Evolutionary conservation across 1,140 invertebrate genomes (phyloP).

Genomic region (Heliconius hermathena): DNA sequence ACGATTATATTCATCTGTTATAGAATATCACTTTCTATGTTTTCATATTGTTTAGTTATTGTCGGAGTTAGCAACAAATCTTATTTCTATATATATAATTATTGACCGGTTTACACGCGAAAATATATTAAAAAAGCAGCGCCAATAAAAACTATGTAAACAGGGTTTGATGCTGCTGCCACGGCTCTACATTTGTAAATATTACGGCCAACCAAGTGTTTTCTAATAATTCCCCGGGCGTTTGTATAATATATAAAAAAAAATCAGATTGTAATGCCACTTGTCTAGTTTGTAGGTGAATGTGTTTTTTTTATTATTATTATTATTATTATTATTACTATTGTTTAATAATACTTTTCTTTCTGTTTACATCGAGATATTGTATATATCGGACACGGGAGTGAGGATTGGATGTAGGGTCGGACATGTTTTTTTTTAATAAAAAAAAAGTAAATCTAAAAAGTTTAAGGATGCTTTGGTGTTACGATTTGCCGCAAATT

Average conservation of each 20-base stretch:
- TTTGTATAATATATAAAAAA: background rate
- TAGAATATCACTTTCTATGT: background rate
- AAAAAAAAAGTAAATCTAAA: background rate
- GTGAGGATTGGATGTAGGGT: slow-evolving; percentile 38
- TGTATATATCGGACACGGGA: slow-evolving; percentile 50
- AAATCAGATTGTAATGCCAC: slow-evolving; percentile 49
- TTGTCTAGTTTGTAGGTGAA: slow-evolving; percentile 75
- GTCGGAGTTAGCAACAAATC: slow-evolving; percentile 1
- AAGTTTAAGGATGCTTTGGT: background rate
- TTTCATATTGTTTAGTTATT: background rate
- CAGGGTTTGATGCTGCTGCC: slow-evolving; percentile 8
- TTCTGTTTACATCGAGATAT: slow-evolving; percentile 60
- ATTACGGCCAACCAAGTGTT: background rate
- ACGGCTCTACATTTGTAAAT: slow-evolving; percentile 2
- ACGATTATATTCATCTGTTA: background rate
- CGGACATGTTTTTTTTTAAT: slow-evolving; percentile 1
- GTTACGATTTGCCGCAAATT: background rate
- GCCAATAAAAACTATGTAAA: slow-evolving; percentile 1
- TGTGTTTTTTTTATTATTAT: slow-evolving; percentile 64
- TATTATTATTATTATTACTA: slow-evolving; percentile 59
- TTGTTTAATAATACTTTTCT: slow-evolving; percentile 39
- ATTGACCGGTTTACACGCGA: slow-evolving; percentile 5
- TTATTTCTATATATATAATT: background rate
- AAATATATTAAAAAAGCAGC: background rate
- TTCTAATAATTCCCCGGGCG: slow-evolving; percentile 12